Conservation (phyloP, 2,797 vertebrate genomes). For the Delichon dasypus region DNA sequence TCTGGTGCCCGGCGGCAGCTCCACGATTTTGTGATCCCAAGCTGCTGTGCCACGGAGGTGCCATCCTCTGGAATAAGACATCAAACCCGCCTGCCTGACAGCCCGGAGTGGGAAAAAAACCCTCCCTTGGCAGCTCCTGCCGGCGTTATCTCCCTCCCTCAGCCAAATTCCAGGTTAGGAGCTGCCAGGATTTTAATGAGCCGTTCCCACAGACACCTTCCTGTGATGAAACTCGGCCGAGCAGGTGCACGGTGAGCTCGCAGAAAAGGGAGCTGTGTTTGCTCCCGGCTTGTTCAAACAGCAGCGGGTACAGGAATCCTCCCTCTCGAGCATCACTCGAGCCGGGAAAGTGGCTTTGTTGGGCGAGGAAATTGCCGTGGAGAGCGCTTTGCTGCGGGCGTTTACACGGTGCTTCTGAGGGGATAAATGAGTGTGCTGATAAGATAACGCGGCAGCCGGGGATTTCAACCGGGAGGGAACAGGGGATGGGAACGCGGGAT, state of each 20-base stretch:
- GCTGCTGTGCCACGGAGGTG: not conserved
- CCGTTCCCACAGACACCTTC: constrained; percentile 13
- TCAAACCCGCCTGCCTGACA: not conserved
- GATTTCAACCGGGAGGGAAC: not conserved
- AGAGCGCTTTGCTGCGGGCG: constrained; percentile 4
- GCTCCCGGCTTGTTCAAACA: constrained; percentile 44
- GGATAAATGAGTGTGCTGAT: not conserved
- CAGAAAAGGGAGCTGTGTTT: constrained; percentile 9
- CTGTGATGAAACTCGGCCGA: not conserved
- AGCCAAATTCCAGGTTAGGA: constrained; percentile 27
- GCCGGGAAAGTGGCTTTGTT: constrained; percentile 24
- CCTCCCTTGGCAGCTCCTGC: constrained; percentile 24
- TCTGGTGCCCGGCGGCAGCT: not conserved
- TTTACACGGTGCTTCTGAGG: constrained; percentile 29
- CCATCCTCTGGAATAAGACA: not conserved
- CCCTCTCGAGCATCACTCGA: constrained; percentile 7
- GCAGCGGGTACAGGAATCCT: not conserved
- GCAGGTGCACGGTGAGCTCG: constrained; percentile 3
- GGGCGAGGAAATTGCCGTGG: not conserved
- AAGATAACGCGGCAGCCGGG: not conserved
- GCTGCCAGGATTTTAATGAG: constrained; percentile 51
- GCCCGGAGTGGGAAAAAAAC: not conserved
- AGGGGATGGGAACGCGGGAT: too few species aligned
- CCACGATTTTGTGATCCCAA: not conserved
- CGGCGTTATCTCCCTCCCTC: not conserved